A percentile compares a stretch with the other conserved stretches of the same genome.
Evolutionary conservation across 2,113 vertebrate genomes (phyloP).

Genomic region (Heliornis fulica): DNA sequence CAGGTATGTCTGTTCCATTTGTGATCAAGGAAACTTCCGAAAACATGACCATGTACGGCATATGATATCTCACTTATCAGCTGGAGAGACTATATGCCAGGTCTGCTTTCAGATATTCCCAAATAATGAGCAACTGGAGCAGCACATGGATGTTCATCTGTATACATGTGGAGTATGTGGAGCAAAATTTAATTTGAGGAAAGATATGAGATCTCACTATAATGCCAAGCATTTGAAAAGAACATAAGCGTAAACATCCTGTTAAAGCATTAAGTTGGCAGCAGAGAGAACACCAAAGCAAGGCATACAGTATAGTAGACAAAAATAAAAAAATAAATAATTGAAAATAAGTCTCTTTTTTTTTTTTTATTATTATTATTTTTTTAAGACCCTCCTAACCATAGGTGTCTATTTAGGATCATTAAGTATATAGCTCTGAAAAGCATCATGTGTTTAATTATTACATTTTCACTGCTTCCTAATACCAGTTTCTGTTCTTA

Average conservation of each 20-base stretch:
- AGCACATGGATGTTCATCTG: slow-evolving; percentile 97
- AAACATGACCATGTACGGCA: slow-evolving; percentile 98
- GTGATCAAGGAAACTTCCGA: slow-evolving; percentile 97
- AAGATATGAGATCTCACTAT: slow-evolving; percentile 98
- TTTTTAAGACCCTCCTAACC: slow-evolving; percentile 70
- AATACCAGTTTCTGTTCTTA: slow-evolving; percentile 76
- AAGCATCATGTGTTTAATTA: slow-evolving; percentile 73
- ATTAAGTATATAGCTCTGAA: slow-evolving; percentile 76
- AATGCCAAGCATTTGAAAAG: slow-evolving; percentile 97
- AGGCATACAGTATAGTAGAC: slow-evolving; percentile 74
- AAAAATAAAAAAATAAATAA: slow-evolving; percentile 34
- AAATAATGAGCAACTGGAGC: slow-evolving; percentile 90
- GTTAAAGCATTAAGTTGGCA: slow-evolving; percentile 69
- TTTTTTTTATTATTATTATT: slow-evolving; percentile 46
- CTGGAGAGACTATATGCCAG: slow-evolving; percentile 97
- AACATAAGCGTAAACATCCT: slow-evolving; percentile 73
- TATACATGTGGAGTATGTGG: slow-evolving; percentile 97
- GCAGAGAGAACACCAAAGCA: slow-evolving; percentile 79
- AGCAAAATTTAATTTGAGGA: slow-evolving; percentile 97
- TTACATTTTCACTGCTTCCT: slow-evolving; percentile 78
- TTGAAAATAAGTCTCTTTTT: slow-evolving; percentile 59
- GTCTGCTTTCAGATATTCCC: slow-evolving; percentile 99
- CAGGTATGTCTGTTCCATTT: slow-evolving; percentile 95
- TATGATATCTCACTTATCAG: slow-evolving; percentile 97
- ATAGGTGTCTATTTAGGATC: slow-evolving; percentile 75